These are phyloP conservation scores for Acropora tenuis DNA, from an alignment of 64 coral and sea anemone species.

Conservation along the genomic window DNA sequence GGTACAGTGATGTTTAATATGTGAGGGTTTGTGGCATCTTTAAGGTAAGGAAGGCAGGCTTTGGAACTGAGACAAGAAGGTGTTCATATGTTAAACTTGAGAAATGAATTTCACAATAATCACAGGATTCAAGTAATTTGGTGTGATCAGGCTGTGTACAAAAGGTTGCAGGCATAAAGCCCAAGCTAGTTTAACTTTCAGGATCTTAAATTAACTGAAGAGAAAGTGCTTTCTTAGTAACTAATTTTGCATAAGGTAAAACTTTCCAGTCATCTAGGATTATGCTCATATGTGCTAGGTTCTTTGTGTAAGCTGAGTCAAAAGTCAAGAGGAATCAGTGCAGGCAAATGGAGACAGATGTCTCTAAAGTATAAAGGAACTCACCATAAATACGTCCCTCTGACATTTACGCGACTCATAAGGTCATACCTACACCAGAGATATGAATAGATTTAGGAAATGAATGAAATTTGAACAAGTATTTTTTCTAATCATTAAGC, in stretches of 20 bases:
- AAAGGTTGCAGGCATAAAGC: no score
- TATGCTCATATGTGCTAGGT: no score
- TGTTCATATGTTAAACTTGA: not conserved
- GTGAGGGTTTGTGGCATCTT: constrained; percentile 78
- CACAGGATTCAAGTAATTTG: not conserved
- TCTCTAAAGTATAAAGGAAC: not conserved
- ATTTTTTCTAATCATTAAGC: no score
- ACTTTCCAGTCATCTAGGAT: no score
- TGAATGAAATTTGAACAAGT: no score
- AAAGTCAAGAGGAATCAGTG: no score
- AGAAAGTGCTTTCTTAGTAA: no score
- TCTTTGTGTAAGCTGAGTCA: no score
- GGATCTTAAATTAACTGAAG: no score
- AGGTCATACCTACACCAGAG: constrained; percentile 79
- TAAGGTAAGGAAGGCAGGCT: constrained; percentile 79
- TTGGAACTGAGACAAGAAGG: constrained; percentile 66
- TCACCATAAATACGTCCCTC: constrained; percentile 94
- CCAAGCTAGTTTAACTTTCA: no score
- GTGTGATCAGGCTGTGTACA: not conserved
- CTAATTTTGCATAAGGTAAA: no score
- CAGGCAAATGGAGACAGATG: no score
- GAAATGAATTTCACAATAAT: not conserved
- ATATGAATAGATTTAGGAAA: not conserved
- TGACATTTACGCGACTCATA: constrained; percentile 90
- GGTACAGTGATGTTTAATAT: constrained; percentile 93